Conservation (phyloP, 2,797 vertebrate genomes). For the Alca torda region DNA sequence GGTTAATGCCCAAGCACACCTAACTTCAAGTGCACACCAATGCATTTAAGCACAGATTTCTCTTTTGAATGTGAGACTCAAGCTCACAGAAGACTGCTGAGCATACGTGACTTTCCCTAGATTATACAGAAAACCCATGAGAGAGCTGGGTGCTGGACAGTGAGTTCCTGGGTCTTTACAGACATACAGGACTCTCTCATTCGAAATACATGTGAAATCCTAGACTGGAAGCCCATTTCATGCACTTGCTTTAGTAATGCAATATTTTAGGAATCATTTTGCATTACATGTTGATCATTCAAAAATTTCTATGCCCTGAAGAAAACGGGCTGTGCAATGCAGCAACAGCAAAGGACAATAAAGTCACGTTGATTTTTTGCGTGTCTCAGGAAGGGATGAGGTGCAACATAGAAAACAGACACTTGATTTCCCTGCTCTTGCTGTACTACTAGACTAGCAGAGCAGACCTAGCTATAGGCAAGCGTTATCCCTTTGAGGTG, state of each 20-base stretch:
- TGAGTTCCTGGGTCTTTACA: not conserved
- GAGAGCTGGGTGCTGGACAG: not conserved
- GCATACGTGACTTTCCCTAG: not conserved
- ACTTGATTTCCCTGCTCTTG: not conserved
- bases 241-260: not conserved
- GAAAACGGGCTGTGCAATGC: not conserved
- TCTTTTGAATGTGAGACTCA: not conserved
- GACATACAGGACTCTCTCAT: not conserved
- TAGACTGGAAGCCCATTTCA: not conserved
- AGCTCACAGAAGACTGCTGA: not conserved
- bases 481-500: not conserved
- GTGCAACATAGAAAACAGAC: not conserved
- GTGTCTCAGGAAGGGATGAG: not conserved
- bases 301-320: not conserved
- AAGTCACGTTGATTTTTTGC: not conserved
- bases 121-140: not conserved
- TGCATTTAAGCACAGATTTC: not conserved
- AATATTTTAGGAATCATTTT: not conserved
- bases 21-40: not conserved
- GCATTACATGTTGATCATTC: not conserved
- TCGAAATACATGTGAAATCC: not conserved
- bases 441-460: not conserved
- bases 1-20: not conserved
- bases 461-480: not conserved
- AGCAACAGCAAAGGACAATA: not conserved